Percentiles rank a stretch among this genome's conserved stretches.
Evolutionary conservation across 2,113 vertebrate genomes (phyloP).

Genomic region (Laticauda colubrina): DNA sequence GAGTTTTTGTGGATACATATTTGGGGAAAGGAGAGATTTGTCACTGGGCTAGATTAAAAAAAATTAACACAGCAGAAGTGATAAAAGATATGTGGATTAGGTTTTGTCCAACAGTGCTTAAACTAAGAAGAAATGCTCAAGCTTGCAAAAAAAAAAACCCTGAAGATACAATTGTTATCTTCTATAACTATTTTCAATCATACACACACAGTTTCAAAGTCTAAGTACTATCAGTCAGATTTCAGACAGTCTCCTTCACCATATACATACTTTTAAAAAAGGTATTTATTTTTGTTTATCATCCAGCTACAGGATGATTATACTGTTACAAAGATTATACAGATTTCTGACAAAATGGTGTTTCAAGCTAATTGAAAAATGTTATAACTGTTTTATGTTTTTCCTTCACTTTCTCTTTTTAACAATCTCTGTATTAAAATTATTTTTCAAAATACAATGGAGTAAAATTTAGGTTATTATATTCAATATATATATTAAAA

Average conservation of each 20-base stretch:
- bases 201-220: conserved; percentile 32
- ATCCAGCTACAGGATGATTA: not conserved
- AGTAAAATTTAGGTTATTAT: not conserved
- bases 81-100: conserved; percentile 54
- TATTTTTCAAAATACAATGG: not conserved
- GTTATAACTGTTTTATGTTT: not conserved
- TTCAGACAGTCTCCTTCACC: not conserved
- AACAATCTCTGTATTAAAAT: not conserved
- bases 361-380: not conserved
- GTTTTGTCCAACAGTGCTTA: conserved; percentile 62
- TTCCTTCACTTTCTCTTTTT: not conserved
- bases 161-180: conserved; percentile 39
- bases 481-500: not conserved
- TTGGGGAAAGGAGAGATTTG: not conserved
- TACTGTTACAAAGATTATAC: not conserved
- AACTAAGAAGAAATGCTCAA: conserved; percentile 51
- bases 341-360: not conserved
- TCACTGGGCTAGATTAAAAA: conserved; percentile 19
- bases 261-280: not conserved
- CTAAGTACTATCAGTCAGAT: conserved; percentile 12
- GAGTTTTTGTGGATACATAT: not conserved
- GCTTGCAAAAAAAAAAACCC: conserved; percentile 41
- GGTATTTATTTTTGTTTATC: not conserved
- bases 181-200: conserved; percentile 38
- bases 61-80: conserved; percentile 25